Percentiles rank a stretch among this genome's conserved stretches.
phyloP scores from a whole-genome alignment of 2,888 invertebrate genomes.

The Callinectes sapidus region DNA sequence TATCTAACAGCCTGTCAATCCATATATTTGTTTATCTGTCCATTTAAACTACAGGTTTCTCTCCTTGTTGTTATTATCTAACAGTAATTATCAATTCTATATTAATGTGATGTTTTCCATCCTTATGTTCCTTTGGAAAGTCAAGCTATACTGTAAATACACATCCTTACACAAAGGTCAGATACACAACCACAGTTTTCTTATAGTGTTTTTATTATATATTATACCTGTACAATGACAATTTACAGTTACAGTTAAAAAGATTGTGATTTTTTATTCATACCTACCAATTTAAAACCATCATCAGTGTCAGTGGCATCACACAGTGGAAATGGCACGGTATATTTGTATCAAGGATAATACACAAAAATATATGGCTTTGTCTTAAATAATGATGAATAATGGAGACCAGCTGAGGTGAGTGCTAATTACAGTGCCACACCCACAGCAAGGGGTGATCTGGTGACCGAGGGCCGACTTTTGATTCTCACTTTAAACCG shows the following conservation, averaged over 20 bases:
- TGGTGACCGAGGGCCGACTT: slow-evolving; percentile 13
- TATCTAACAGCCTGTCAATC: too few species aligned
- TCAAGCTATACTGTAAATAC: too few species aligned
- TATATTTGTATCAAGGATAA: slow-evolving; percentile 67
- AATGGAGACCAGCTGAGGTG: slow-evolving; percentile 39
- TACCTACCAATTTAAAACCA: slow-evolving; percentile 40
- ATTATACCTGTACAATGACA: slow-evolving; percentile 70
- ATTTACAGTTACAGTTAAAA: slow-evolving; percentile 68
- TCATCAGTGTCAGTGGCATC: slow-evolving; percentile 49
- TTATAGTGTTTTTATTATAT: slow-evolving; percentile 42
- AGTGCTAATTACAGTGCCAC: slow-evolving; percentile 30
- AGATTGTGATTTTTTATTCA: slow-evolving; percentile 1
- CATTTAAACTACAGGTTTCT: too few species aligned
- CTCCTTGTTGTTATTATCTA: too few species aligned
- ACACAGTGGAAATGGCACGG: slow-evolving; percentile 65
- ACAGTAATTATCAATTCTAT: too few species aligned
- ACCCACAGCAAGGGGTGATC: slow-evolving; percentile 20
- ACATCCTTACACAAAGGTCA: too few species aligned
- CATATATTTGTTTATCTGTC: too few species aligned
- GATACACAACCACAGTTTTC: neutral
- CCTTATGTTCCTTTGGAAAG: too few species aligned
- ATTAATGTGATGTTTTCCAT: too few species aligned
- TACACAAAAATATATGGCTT: slow-evolving; percentile 68
- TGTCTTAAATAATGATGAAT: slow-evolving; percentile 49
- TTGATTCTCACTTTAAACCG: neutral